Percentiles rank a stretch among this genome's conserved stretches.
phyloP scores from a whole-genome alignment of 1,140 invertebrate genomes.

The Aphelinus certus region DNA sequence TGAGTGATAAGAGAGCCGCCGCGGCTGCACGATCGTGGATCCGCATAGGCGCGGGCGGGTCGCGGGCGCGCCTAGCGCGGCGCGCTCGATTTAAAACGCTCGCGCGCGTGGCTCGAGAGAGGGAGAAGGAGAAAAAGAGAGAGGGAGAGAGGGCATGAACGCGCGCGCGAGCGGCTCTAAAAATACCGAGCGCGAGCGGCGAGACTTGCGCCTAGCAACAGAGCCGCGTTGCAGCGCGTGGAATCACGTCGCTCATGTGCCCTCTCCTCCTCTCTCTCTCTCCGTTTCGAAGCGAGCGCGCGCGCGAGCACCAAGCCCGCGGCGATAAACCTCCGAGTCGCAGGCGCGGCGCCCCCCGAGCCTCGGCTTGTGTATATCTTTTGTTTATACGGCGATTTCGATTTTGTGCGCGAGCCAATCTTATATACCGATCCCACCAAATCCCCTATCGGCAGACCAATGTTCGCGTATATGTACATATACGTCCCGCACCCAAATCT shows the following conservation, averaged over 20 bases:
- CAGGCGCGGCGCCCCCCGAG: too few species aligned
- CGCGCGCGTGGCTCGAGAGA: background rate
- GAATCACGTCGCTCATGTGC: slow-evolving; percentile 42
- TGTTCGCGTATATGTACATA: too few species aligned
- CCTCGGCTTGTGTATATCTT: background rate
- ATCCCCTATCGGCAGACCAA: too few species aligned
- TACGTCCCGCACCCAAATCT: too few species aligned
- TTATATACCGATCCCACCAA: too few species aligned
- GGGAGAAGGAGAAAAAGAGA: background rate
- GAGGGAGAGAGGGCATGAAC: slow-evolving; percentile 41
- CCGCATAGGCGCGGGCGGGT: too few species aligned
- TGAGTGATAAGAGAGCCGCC: too few species aligned
- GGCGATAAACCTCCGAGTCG: too few species aligned
- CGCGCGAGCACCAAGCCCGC: too few species aligned
- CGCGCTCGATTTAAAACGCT: background rate
- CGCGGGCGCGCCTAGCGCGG: too few species aligned
- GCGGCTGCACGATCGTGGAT: too few species aligned
- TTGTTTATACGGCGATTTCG: background rate
- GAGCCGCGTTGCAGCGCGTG: slow-evolving; percentile 49
- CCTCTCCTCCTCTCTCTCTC: slow-evolving; percentile 6
- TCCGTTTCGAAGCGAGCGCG: background rate
- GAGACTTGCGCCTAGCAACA: slow-evolving; percentile 61
- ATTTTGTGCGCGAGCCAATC: too few species aligned
- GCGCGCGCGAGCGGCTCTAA: slow-evolving; percentile 47
- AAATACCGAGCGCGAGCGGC: slow-evolving; percentile 54